These are phyloP conservation scores for Phenganax subtilis DNA, from an alignment of 92 coral and sea anemone genomes.

Conservation along the genomic window DNA sequence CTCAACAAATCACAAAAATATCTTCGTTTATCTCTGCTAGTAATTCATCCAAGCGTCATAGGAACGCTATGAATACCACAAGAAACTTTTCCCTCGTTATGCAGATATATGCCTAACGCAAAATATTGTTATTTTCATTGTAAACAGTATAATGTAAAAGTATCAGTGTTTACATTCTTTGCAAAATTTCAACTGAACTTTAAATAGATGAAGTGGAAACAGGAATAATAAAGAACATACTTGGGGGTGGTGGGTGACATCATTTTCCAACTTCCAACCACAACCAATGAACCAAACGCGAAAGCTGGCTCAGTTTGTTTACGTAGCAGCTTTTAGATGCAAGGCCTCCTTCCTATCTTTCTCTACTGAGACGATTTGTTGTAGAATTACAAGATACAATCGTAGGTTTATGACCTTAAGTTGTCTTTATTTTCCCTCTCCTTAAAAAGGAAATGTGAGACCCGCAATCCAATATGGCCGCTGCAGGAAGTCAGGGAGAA, in stretches of 20 bases:
- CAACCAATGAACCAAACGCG: background rate
- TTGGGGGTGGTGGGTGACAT: background rate
- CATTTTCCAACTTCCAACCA: background rate
- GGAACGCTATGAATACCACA: background rate
- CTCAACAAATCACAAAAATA: background rate
- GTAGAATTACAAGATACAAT: background rate
- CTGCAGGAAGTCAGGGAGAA: constrained; percentile 31
- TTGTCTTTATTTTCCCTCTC: background rate
- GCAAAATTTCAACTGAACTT: background rate
- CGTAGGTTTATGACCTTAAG: background rate
- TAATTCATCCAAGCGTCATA: background rate
- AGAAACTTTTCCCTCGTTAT: background rate
- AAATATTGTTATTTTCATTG: background rate
- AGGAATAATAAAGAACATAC: background rate
- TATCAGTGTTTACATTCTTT: background rate
- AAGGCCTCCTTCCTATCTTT: background rate
- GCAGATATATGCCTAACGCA: background rate
- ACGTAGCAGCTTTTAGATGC: background rate
- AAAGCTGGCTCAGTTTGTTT: background rate
- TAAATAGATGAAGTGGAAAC: background rate
- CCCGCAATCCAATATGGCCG: constrained; percentile 36
- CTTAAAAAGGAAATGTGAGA: background rate
- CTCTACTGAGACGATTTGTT: background rate
- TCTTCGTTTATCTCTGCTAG: background rate
- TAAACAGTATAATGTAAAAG: no score